phyloP scores from a whole-genome alignment of 2,888 invertebrate species.

The Mythimna albipuncta region DNA sequence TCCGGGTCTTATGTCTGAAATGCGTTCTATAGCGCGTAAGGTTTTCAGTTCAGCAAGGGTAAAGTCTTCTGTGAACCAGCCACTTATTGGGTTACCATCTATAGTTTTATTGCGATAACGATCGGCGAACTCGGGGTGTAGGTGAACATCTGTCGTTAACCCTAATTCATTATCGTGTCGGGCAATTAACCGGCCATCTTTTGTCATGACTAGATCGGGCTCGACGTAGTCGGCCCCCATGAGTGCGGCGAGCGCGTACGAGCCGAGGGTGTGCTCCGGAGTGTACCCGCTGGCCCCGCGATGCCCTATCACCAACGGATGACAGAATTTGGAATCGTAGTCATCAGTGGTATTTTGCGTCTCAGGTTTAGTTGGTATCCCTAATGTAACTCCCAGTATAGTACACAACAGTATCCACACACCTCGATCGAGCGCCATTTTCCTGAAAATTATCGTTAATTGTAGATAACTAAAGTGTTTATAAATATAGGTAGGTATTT shows the following conservation, averaged over 20 bases:
- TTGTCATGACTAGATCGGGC: slow-evolving; percentile 86
- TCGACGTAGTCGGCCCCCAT: slow-evolving; percentile 87
- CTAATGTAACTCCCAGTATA: slow-evolving; percentile 15
- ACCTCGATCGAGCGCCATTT: slow-evolving; percentile 47
- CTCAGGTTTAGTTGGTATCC: neutral
- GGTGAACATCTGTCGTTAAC: slow-evolving; percentile 79
- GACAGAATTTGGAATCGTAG: slow-evolving; percentile 70
- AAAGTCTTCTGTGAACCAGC: slow-evolving; percentile 87
- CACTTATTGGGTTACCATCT: slow-evolving; percentile 74
- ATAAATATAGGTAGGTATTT: neutral
- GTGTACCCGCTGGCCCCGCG: slow-evolving; percentile 86
- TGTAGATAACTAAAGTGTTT: neutral
- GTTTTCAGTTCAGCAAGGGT: slow-evolving; percentile 84
- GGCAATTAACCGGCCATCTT: slow-evolving; percentile 80
- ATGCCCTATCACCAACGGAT: slow-evolving; percentile 80
- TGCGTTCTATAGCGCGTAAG: slow-evolving; percentile 79
- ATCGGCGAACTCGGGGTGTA: slow-evolving; percentile 77
- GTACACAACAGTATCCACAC: slow-evolving; percentile 25
- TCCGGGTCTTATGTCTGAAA: slow-evolving; percentile 80
- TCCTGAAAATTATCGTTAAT: slow-evolving; percentile 48
- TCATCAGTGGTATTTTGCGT: slow-evolving; percentile 6
- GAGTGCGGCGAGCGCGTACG: slow-evolving; percentile 84
- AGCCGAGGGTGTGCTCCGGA: slow-evolving; percentile 85
- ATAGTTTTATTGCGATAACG: slow-evolving; percentile 77
- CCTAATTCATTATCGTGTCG: slow-evolving; percentile 85